These are phyloP conservation scores for Neoaliturus tenellus DNA, from an alignment of 2,888 invertebrate genomes.

Conservation along the genomic window DNA sequence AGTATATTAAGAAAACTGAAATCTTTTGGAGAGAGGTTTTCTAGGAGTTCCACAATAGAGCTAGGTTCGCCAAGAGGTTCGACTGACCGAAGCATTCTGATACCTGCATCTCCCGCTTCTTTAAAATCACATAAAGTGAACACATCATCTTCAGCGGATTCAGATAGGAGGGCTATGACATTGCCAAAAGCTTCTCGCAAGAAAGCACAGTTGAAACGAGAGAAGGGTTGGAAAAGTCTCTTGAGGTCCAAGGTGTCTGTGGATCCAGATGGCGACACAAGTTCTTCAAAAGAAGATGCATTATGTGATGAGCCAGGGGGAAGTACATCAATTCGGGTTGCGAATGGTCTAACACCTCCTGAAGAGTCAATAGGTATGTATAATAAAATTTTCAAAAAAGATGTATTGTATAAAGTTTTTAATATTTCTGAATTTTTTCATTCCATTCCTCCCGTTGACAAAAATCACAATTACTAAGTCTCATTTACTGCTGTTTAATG, in stretches of 20 bases:
- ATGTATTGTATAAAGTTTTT: too few species aligned
- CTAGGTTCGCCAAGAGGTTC: slow-evolving; percentile 56
- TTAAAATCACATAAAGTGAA: slow-evolving; percentile 56
- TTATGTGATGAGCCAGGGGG: neutral
- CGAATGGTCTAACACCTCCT: slow-evolving; percentile 58
- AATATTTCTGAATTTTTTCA: too few species aligned
- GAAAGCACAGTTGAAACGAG: slow-evolving; percentile 48
- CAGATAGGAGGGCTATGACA: slow-evolving; percentile 57
- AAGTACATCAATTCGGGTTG: slow-evolving; percentile 45
- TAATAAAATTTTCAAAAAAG: too few species aligned
- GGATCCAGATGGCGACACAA: slow-evolving; percentile 41
- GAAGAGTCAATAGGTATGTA: slow-evolving; percentile 53
- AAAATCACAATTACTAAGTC: too few species aligned
- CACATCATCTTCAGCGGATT: slow-evolving; percentile 36
- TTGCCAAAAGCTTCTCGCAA: slow-evolving; percentile 56
- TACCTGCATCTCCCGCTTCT: slow-evolving; percentile 58
- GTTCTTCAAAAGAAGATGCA: slow-evolving; percentile 45
- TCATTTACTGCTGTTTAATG: too few species aligned
- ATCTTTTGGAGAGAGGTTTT: slow-evolving; percentile 56
- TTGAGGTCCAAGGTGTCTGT: slow-evolving; percentile 52
- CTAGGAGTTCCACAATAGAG: slow-evolving; percentile 55
- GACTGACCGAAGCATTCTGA: slow-evolving; percentile 42
- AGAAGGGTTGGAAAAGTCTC: slow-evolving; percentile 57
- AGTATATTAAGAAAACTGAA: slow-evolving; percentile 56
- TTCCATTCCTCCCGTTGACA: too few species aligned